Evolutionary conservation across 2,113 vertebrate species (phyloP).

Genomic region (Brachypteracias leptosomus): DNA sequence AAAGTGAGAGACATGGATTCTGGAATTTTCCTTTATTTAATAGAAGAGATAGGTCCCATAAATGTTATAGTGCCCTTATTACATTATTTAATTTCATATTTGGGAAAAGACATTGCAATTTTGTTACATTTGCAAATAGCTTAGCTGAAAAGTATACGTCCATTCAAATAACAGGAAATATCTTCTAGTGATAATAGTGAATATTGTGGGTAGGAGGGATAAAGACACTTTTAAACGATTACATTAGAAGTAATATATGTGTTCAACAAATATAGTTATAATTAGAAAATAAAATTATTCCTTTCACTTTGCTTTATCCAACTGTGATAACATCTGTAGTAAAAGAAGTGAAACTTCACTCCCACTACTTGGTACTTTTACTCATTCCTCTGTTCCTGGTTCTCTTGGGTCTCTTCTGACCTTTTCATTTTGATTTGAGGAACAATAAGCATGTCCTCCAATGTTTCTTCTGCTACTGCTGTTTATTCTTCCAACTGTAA

Average conservation of each 20-base stretch:
- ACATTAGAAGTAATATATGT: background rate
- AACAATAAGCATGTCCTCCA: background rate
- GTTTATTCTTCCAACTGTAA: background rate
- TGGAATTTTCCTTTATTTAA: background rate
- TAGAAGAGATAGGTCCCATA: background rate
- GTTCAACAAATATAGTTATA: background rate
- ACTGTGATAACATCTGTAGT: background rate
- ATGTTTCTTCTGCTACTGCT: background rate
- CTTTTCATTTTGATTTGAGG: background rate
- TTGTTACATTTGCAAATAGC: background rate
- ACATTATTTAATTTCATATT: background rate
- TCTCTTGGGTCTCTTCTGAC: background rate
- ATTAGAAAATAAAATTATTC: background rate
- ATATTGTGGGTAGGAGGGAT: background rate
- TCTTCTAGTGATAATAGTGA: background rate
- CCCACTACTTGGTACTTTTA: background rate
- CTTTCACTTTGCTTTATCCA: background rate
- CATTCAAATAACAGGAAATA: background rate
- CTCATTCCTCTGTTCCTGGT: background rate
- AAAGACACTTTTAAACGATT: background rate
- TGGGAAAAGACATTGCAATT: background rate
- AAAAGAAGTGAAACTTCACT: background rate
- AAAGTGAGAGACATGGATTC: background rate
- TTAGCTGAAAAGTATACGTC: background rate
- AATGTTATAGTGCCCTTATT: background rate